Evolutionary conservation across 2,797 vertebrate species (phyloP).

Genomic region (Ataeniobius toweri): DNA sequence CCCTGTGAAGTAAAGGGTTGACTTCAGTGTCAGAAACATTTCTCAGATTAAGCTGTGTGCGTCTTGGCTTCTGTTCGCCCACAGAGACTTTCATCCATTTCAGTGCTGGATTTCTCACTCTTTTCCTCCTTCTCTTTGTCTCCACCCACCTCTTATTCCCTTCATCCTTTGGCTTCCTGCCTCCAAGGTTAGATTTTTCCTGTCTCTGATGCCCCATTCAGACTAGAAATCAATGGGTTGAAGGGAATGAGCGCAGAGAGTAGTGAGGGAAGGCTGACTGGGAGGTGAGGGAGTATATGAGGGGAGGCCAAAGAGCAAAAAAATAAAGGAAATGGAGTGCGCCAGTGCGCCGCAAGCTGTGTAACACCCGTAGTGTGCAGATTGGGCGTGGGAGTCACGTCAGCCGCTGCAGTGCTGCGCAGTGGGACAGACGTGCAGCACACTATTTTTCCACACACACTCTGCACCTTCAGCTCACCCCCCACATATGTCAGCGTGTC

Average conservation of each 20-base stretch:
- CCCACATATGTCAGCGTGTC: constrained; percentile 58
- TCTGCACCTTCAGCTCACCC: constrained; percentile 51
- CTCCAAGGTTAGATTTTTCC: constrained; percentile 64
- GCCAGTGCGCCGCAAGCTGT: constrained; percentile 10
- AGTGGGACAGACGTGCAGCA: constrained; percentile 35
- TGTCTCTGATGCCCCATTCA: constrained; percentile 37
- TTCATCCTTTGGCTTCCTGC: constrained; percentile 18
- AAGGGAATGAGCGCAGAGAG: constrained; percentile 24
- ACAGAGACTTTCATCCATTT: constrained; percentile 35
- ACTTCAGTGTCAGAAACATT: neutral
- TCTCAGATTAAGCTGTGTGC: neutral
- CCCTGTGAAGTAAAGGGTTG: constrained; percentile 8
- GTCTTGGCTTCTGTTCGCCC: constrained; percentile 2
- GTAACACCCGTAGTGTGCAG: constrained; percentile 44
- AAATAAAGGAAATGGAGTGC: neutral
- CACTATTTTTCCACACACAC: constrained; percentile 18
- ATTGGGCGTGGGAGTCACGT: constrained; percentile 46
- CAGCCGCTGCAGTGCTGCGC: constrained; percentile 53
- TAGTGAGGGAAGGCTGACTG: constrained; percentile 7
- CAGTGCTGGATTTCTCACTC: constrained; percentile 30
- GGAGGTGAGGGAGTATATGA: neutral
- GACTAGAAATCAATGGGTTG: constrained; percentile 72
- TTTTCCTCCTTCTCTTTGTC: constrained; percentile 1
- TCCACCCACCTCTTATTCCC: neutral
- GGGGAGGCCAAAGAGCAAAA: constrained; percentile 19